Evolutionary conservation across 1,140 invertebrate species (phyloP), one percentile per base, ranked within the genome.

Genomic region (Caerostris extrusa): DNA sequence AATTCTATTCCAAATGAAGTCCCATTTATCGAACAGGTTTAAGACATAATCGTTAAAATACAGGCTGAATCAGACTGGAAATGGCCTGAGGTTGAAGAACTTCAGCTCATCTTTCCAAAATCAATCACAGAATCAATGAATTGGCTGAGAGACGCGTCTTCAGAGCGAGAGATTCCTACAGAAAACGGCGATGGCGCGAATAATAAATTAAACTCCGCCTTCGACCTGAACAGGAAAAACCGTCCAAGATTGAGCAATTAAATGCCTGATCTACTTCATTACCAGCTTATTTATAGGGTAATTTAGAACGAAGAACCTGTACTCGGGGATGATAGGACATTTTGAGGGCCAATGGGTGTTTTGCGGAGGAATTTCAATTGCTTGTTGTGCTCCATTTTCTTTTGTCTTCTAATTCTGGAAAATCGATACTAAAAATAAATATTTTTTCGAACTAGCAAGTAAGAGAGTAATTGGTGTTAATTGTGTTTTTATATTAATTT

Each of bases 241-340:
- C 34, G 12, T 12, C 50, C 19, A 50, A 50, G 71, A 77, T 50
- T 77, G 71, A 12, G 71, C 71, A 77, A 77, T 77, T 77, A 77
- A 77, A 77, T 50, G 34, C 71, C 7, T 77, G 71, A 77, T 53
- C 50, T 77, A 77, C 71, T 77, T 77, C 71, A 77, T 77, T 77
- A 77, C 71, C 34, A 50, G 50, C 8, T 77, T 77, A 77, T 77
- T 77, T 77, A 77, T 77, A 77, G 71, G 34, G 71, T 53, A 77
- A 77, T 77, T 77, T 77, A 5, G 10, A 50, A 77, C 34, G 71
- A 50, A 50, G 10, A 12, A 34, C 7, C 10, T 7, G 6, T 77
- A 19, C 12, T 77, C 53, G 34, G 71, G 3, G 10, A 77, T 50
- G 19, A 8, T 3, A 12, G 10, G 34, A 50, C 71, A 77, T 5